Percentiles rank a stretch among this genome's conserved stretches.
Conservation (phyloP, 2,113 vertebrate species). For the Catharus fuscescens region DNA sequence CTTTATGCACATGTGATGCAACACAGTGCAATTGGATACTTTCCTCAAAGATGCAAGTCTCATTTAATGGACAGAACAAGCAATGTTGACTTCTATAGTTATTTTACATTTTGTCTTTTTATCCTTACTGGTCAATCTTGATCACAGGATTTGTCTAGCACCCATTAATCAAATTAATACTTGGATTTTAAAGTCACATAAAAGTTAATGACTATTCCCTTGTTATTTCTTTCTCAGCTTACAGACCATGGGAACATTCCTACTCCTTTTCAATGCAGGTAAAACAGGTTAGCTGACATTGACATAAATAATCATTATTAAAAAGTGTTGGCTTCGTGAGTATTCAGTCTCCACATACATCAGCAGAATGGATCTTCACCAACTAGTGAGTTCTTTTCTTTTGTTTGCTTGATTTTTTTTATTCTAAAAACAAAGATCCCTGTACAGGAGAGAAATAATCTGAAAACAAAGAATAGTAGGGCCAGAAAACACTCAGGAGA, state of each 20-base stretch:
- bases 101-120: not conserved
- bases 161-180: not conserved
- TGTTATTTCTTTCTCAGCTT: not conserved
- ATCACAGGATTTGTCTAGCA: not conserved
- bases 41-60: not conserved
- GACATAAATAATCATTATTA: not conserved
- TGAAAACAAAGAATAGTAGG: not conserved
- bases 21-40: not conserved
- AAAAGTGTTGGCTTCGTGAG: not conserved
- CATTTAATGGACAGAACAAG: not conserved
- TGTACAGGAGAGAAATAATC: not conserved
- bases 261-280: not conserved
- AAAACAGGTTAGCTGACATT: not conserved
- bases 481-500: not conserved
- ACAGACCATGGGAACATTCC: not conserved
- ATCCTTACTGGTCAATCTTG: not conserved
- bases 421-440: not conserved
- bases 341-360: not conserved
- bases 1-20: not conserved
- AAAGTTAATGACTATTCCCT: not conserved
- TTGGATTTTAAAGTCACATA: not conserved
- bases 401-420: not conserved
- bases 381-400: not conserved
- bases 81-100: not conserved
- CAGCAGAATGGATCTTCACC: not conserved